Evolutionary conservation across 2,113 vertebrate species (phyloP), one percentile per base, ranked within the genome.

Genomic region (Calypte anna): DNA sequence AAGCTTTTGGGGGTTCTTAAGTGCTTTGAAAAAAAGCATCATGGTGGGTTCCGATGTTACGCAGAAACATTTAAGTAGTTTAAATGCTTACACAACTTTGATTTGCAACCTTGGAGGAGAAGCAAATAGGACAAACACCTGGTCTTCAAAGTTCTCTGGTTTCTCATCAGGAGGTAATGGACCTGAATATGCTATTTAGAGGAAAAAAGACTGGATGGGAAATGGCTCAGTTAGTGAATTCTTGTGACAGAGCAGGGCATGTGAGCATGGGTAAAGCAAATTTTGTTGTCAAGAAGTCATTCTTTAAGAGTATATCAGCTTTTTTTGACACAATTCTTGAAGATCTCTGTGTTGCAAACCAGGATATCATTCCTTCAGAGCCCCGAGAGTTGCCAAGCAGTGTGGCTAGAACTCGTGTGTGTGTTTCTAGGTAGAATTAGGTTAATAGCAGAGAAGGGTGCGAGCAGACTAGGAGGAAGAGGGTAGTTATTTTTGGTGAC

Each of bases 191-290:
- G 24, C 21, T 74, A 5, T 10, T 25, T 24, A 27, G 9, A 30
- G 33, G 25, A 7, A 16, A 40, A 50, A 21, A 30, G 20, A 8
- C 4, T 1, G 2, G 14, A 6, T 40, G 8, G 28, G 11, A 4
- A 43, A 9, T 55, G 14, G 12, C 66, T 86, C 46, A 86, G 28
- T 23, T 38, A 19, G 7, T 66, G 33, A 25, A 16, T 46, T 81
- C n/a, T 44, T 77, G 40, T 83, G 80, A 20, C 38, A 55, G 44
- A 88, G 30, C 1, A 3, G 31, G 27, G 2, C 15, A 4, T 7
- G 17, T 25, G n/a, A 40, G 27, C 38, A 8, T 46, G 55, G 16
- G 36, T 74, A 44, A 73, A 53, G 21, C 18, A 46, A 40, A 9
- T 85, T 30, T 76, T 64, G 7, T 50, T 57, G 9, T 31, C 53